Conservation (phyloP, 2,797 vertebrate species). For the Sebastes aleutianus region DNA sequence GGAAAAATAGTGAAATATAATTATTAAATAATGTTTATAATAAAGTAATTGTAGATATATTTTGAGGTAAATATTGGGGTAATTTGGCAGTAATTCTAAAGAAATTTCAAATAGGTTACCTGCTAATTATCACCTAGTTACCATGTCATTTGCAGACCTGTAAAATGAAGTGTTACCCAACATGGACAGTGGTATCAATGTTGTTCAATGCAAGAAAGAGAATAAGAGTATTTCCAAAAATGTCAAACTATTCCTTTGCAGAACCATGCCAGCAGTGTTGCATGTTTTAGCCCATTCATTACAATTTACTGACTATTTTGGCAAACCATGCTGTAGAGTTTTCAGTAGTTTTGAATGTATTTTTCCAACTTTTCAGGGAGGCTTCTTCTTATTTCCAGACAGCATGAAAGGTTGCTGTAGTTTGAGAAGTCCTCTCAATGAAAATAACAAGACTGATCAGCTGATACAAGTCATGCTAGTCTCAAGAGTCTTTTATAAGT, state of each 20-base stretch:
- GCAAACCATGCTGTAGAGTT: background rate
- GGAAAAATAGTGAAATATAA: no score
- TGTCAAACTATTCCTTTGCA: background rate
- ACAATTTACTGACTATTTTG: background rate
- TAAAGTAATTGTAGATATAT: no score
- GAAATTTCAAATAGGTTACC: no score
- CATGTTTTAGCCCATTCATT: background rate
- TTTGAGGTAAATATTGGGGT: no score
- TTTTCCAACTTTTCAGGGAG: background rate
- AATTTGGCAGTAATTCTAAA: no score
- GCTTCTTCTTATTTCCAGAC: background rate
- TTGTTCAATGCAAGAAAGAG: background rate
- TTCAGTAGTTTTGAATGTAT: background rate
- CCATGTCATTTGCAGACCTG: no score
- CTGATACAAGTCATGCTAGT: background rate
- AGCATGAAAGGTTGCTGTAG: background rate
- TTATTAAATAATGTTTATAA: no score
- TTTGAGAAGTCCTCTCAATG: background rate
- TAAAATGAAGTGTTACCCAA: no score
- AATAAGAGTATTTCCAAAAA: background rate
- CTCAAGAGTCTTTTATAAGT: conserved; percentile 2
- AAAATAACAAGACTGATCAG: background rate
- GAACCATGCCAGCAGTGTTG: background rate
- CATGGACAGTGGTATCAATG: background rate
- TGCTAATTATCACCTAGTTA: no score